These are phyloP conservation scores for Dryadula phaetusa DNA, from an alignment of 2,888 invertebrate species.

Conservation along the genomic window DNA sequence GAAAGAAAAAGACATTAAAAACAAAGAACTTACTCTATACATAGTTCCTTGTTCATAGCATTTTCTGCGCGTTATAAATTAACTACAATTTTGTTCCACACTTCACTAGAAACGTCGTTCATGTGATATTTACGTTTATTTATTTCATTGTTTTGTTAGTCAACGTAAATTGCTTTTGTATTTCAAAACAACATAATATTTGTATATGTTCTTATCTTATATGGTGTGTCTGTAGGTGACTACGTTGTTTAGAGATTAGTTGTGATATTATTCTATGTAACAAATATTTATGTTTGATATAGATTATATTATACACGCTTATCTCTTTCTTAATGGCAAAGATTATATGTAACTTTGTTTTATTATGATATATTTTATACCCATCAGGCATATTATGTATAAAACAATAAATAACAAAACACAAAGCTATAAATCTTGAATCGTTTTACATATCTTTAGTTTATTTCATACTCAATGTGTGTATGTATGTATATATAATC, in stretches of 20 bases:
- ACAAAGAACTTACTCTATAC: background rate
- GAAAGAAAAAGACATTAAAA: background rate
- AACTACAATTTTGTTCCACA: background rate
- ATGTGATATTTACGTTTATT: background rate
- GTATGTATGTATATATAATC: background rate
- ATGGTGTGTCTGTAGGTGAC: background rate
- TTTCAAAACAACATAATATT: conserved; percentile 13
- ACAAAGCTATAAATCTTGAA: background rate
- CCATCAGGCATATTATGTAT: background rate
- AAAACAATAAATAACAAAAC: background rate
- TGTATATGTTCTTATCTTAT: conserved; percentile 10
- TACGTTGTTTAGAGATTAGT: conserved; percentile 6
- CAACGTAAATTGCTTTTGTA: background rate
- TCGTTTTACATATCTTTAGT: background rate
- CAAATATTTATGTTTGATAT: conserved; percentile 9
- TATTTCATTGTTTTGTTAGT: conserved; percentile 8
- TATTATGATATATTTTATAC: too few species aligned
- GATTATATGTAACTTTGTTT: background rate
- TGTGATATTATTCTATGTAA: background rate
- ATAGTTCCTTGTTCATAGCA: background rate
- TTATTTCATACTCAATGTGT: background rate
- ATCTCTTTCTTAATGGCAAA: background rate
- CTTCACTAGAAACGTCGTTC: background rate
- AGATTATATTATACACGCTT: background rate
- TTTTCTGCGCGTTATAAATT: background rate